Conservation (phyloP, 1,140 invertebrate species). For the Sitobion miscanthi region DNA sequence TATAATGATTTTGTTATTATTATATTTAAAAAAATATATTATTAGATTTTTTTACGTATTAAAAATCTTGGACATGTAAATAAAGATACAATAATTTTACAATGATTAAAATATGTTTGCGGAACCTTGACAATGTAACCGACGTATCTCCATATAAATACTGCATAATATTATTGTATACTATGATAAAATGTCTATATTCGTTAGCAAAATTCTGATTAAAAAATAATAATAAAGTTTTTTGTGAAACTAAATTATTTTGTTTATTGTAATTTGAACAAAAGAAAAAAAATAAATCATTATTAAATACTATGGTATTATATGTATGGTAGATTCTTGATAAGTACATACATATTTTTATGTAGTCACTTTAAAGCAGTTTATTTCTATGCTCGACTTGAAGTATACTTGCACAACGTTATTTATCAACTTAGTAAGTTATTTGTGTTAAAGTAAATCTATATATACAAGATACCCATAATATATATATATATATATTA, state of each 20-base stretch:
- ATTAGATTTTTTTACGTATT: background rate
- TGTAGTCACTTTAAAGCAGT: background rate
- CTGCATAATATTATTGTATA: background rate
- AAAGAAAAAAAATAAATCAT: background rate
- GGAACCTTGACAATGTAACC: background rate
- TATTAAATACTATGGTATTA: background rate
- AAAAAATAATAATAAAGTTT: background rate
- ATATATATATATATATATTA: background rate
- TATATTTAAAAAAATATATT: background rate
- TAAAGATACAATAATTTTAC: conserved; percentile 1
- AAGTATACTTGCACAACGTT: background rate
- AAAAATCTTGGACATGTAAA: background rate
- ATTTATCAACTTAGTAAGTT: background rate
- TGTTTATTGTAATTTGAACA: background rate
- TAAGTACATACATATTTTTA: background rate
- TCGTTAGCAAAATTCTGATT: background rate
- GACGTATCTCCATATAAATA: background rate
- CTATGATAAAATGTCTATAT: background rate
- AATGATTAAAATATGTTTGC: background rate
- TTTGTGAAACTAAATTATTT: background rate
- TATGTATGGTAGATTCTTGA: background rate
- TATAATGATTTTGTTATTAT: background rate
- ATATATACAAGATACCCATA: background rate
- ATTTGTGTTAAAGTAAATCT: background rate
- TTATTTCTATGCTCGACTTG: background rate